phyloP scores from a whole-genome alignment of 92 coral and sea anemone species.

The Desmophyllum pertusum region DNA sequence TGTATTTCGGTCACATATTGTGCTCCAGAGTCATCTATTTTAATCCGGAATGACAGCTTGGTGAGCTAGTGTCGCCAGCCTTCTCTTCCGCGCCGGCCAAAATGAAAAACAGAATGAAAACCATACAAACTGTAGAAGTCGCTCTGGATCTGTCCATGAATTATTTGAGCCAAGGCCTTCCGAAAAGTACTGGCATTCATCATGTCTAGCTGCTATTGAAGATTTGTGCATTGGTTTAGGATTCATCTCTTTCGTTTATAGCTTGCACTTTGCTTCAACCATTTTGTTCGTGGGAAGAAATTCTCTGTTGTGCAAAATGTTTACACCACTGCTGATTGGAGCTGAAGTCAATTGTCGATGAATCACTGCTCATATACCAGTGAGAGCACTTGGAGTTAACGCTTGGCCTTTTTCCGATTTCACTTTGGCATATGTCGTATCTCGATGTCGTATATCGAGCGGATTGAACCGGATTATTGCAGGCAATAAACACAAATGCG shows the following conservation, averaged over 20 bases:
- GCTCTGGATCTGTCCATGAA: conserved; percentile 51
- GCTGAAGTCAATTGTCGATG: conserved; percentile 49
- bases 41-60: conserved; percentile 31
- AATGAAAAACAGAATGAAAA: conserved; percentile 44
- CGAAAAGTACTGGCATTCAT: conserved; percentile 24
- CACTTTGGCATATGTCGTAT: conserved; percentile 28
- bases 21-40: conserved; percentile 43
- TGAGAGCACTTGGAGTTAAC: conserved; percentile 30
- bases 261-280: conserved; percentile 57
- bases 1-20: conserved; percentile 46
- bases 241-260: conserved; percentile 46
- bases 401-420: conserved; percentile 23
- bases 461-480: no score
- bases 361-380: conserved; percentile 48
- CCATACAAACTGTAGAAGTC: conserved; percentile 58
- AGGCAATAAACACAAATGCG: no score
- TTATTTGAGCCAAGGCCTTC: conserved; percentile 39
- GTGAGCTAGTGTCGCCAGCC: conserved; percentile 45
- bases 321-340: conserved; percentile 38
- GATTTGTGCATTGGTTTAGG: conserved; percentile 54
- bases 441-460: no score
- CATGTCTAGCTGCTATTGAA: conserved; percentile 57
- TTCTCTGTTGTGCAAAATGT: conserved; percentile 51
- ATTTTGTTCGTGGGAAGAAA: conserved; percentile 50
- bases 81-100: conserved; percentile 47